Conservation (phyloP, 2,113 vertebrate species). For the Passer domesticus region DNA sequence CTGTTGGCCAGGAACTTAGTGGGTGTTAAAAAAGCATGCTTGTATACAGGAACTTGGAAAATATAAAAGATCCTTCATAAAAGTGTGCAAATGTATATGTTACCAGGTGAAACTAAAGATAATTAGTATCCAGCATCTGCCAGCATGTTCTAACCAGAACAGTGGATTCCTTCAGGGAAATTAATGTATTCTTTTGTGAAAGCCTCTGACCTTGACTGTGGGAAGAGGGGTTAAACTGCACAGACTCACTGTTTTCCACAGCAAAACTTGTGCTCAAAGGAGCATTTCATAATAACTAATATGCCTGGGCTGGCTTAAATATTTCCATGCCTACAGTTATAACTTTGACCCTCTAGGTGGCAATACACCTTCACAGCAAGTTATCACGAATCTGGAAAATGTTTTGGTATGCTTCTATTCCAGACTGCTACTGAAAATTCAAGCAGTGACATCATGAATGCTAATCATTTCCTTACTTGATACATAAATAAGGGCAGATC, state of each 20-base stretch:
- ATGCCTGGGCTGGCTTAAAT: neutral
- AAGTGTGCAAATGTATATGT: neutral
- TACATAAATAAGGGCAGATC: slow-evolving; percentile 43
- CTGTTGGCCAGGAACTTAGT: neutral
- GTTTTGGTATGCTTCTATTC: neutral
- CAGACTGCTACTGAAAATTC: slow-evolving; percentile 4
- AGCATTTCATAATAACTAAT: neutral
- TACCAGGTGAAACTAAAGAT: neutral
- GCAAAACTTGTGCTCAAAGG: neutral
- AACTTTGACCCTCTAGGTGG: slow-evolving; percentile 1
- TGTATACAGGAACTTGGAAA: neutral
- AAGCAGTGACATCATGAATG: slow-evolving; percentile 50
- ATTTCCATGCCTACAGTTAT: neutral
- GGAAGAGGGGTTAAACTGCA: neutral
- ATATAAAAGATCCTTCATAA: neutral
- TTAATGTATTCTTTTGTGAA: neutral
- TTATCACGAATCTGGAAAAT: neutral
- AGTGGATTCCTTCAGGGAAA: neutral
- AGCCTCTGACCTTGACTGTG: neutral
- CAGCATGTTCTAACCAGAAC: neutral
- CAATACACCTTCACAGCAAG: neutral
- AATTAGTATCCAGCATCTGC: neutral
- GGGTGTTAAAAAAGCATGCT: neutral
- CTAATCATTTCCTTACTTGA: slow-evolving; percentile 75
- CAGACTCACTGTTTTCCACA: neutral